Evolutionary conservation across 2,797 vertebrate species (phyloP).

Genomic region (Cossypha polioptera): DNA sequence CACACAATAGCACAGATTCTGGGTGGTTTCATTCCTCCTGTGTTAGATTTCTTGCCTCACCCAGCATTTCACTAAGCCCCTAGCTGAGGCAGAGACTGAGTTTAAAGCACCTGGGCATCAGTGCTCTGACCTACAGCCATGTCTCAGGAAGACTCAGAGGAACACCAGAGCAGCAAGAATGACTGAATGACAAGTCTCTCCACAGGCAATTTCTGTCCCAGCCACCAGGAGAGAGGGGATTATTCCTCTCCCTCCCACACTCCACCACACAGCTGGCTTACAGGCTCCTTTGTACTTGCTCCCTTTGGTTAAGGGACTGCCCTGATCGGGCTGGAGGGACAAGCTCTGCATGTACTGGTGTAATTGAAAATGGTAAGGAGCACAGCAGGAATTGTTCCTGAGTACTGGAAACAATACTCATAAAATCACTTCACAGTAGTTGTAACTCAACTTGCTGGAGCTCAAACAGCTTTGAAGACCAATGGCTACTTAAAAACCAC

Average conservation of each 20-base stretch:
- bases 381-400: constrained; percentile 8
- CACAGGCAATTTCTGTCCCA: neutral
- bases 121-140: neutral
- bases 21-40: neutral
- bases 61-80: neutral
- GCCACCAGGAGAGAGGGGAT: neutral
- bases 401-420: constrained; percentile 19
- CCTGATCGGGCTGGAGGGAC: neutral
- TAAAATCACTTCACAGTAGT: constrained; percentile 3
- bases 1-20: neutral
- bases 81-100: neutral
- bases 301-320: constrained; percentile 12
- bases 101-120: neutral
- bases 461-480: neutral
- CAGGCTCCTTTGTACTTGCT: constrained; percentile 15
- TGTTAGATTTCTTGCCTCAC: neutral
- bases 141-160: neutral
- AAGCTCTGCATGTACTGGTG: neutral
- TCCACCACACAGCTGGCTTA: neutral
- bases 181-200: neutral
- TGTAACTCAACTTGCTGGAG: neutral
- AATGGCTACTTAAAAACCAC: neutral
- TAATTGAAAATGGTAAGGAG: neutral
- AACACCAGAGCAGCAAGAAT: neutral
- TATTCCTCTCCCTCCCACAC: neutral